These are phyloP conservation scores for Atta cephalotes DNA, from an alignment of 1,140 invertebrate genomes.

Conservation along the genomic window DNA sequence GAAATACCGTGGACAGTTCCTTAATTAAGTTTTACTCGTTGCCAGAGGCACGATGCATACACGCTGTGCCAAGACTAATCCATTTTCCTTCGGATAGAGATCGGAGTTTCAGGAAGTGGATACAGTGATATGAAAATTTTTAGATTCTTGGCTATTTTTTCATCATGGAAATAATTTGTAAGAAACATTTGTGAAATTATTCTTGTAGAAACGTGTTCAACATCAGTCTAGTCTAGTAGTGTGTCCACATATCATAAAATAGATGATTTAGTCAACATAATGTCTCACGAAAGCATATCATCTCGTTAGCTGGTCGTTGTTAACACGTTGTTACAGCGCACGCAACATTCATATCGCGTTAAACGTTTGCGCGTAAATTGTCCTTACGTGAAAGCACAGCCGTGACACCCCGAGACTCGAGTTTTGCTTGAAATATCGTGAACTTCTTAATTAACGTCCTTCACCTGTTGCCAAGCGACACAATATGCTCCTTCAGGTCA, in stretches of 20 bases:
- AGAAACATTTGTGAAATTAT: neutral
- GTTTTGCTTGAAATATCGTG: conserved; percentile 46
- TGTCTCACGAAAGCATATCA: neutral
- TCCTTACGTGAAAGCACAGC: conserved; percentile 13
- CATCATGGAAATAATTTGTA: neutral
- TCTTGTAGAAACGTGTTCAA: neutral
- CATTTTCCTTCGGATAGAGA: conserved; percentile 56
- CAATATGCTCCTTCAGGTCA: conserved; percentile 33
- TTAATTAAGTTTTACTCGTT: conserved; percentile 60
- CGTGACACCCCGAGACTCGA: conserved; percentile 15
- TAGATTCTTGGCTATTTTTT: neutral
- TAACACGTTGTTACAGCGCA: conserved; percentile 29
- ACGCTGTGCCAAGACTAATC: conserved; percentile 42
- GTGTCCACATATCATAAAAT: neutral
- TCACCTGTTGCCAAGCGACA: conserved; percentile 60
- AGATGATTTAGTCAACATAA: neutral
- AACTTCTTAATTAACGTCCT: conserved; percentile 63
- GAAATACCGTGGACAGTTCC: conserved; percentile 57
- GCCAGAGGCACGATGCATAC: conserved; percentile 39
- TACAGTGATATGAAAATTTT: conserved; percentile 18
- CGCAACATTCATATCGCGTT: conserved; percentile 35
- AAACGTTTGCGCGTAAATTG: conserved; percentile 38
- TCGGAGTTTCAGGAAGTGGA: conserved; percentile 40
- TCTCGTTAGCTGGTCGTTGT: conserved; percentile 14
- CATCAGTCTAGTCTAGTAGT: no score